These are phyloP conservation scores for Cranoglanis bouderius DNA, from an alignment of 2,113 vertebrate genomes.

Conservation along the genomic window DNA sequence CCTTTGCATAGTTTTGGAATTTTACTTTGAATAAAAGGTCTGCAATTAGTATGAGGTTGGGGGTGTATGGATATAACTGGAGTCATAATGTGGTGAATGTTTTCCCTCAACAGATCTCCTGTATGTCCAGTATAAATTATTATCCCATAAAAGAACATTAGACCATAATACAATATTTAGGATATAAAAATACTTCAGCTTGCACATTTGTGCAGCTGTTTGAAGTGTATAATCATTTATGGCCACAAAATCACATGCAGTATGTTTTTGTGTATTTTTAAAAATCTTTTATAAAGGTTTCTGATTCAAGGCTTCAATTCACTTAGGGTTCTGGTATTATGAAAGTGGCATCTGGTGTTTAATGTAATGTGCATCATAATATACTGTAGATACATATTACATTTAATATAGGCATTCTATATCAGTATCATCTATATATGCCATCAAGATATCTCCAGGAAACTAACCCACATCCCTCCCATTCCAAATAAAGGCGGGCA, in stretches of 20 bases:
- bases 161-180: background rate
- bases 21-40: background rate
- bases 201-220: background rate
- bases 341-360: background rate
- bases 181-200: background rate
- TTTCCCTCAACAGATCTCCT: background rate
- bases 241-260: background rate
- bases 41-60: background rate
- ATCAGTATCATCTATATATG: background rate
- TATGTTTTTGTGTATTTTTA: background rate
- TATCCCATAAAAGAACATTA: background rate
- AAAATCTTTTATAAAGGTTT: background rate
- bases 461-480: background rate
- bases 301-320: background rate
- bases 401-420: background rate
- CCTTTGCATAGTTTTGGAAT: background rate
- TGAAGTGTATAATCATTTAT: background rate
- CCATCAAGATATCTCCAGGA: background rate
- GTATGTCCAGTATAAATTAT: background rate
- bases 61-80: background rate
- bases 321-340: background rate
- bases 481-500: slow-evolving; percentile 19
- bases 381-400: background rate
- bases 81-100: background rate
- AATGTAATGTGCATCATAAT: background rate